Base-by-base conservation (phyloP, 2,888 invertebrate species). In the Esperia sulphurella region DNA sequence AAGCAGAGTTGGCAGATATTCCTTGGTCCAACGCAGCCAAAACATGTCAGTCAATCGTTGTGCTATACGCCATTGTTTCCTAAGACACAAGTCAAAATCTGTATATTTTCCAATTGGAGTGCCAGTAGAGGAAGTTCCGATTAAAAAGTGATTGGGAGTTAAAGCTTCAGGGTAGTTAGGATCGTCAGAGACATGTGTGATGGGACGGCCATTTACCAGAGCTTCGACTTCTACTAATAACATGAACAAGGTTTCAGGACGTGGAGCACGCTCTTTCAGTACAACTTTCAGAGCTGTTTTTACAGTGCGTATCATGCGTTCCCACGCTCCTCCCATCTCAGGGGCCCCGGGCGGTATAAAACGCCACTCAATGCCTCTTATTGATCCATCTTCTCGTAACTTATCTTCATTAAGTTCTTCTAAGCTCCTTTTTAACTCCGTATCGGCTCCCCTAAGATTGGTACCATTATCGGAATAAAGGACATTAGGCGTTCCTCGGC, bases 141-240 rank as follows among this genome's bases (percentile, higher is more conserved):
- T 48, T 40, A 71, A 46, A 41, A 70, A 65, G 52, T 71, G 66
- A 31, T 74, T 71, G 1, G 66, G 68, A 0, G 71, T 71, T 7
- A 70, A 46, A 0, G 62, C 59, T 43, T 69, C 65, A n/a, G 58
- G 51, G 9, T 66, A 60, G 1, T 45, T 31, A 0, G 53, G 48
- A 37, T 51, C 50, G 6, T 5, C 42, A 6, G 55, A 49, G 40
- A 56, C 71, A 67, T 45, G 59, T 79, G 85, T 75, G 44, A 82
- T 72, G 51, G 82, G 80, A 59, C 64, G 82, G 29, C 81, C 45
- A 33, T 58, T 58, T 1, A 58, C 50, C 0, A 48, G 8, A 0
- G 41, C 42, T 30, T 58, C 58, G 6, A 46, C 53, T 40, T 58
- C 54, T 8, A 46, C 42, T 10, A 57, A 14, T 6, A 53, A 14